These are phyloP conservation scores for Myopa tessellatipennis DNA, from an alignment of 2,888 invertebrate genomes.

Conservation along the genomic window DNA sequence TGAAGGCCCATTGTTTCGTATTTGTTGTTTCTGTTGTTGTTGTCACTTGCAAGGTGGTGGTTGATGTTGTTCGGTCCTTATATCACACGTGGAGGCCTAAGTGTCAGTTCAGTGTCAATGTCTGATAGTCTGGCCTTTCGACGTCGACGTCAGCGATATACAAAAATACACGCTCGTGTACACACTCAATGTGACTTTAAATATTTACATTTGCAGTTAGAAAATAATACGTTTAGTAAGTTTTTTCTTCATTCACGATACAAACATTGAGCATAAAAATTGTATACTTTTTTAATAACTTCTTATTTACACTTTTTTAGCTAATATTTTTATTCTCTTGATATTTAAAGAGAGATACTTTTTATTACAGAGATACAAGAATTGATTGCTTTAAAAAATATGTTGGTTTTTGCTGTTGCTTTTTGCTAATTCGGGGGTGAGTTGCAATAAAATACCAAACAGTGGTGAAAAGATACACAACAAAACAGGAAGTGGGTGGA, in stretches of 20 bases:
- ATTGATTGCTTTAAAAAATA: not conserved
- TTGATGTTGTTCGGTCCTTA: slow-evolving; percentile 26
- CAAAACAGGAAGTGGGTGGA: slow-evolving; percentile 22
- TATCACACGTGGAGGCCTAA: slow-evolving; percentile 21
- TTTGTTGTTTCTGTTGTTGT: slow-evolving; percentile 8
- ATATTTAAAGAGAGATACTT: no score
- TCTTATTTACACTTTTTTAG: no score
- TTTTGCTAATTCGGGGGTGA: not conserved
- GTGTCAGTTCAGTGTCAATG: slow-evolving; percentile 45
- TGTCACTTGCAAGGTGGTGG: not conserved
- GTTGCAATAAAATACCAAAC: not conserved
- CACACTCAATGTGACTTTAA: no score
- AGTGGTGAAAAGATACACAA: not conserved
- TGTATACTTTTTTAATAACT: no score
- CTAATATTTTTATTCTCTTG: no score
- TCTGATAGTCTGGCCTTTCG: slow-evolving; percentile 39
- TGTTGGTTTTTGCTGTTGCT: not conserved
- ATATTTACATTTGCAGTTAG: no score
- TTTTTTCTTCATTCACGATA: no score
- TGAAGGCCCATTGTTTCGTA: no score
- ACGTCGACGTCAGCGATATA: slow-evolving; percentile 6
- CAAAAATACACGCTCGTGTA: not conserved
- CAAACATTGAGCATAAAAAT: no score
- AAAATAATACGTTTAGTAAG: no score
- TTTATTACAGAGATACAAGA: not conserved